phyloP scores from a whole-genome alignment of 2,888 invertebrate genomes.

The Platynereis dumerilii region DNA sequence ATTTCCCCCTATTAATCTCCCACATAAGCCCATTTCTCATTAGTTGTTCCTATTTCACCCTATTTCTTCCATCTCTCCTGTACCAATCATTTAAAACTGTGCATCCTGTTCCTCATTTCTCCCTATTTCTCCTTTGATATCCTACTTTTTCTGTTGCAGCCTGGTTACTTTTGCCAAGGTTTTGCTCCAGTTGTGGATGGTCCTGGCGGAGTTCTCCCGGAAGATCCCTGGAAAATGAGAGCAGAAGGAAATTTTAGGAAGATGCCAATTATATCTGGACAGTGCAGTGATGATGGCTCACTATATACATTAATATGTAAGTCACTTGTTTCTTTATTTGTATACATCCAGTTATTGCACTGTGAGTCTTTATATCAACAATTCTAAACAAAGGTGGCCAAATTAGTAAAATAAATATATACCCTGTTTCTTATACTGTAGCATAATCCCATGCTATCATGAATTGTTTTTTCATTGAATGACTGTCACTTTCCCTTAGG shows the following conservation, averaged over 20 bases:
- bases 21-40: not conserved
- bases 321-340: no score
- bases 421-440: no score
- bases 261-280: slow-evolving; percentile 28
- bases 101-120: not conserved
- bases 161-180: slow-evolving; percentile 37
- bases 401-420: no score
- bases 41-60: not conserved
- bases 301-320: slow-evolving; percentile 33
- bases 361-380: no score
- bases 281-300: slow-evolving; percentile 32
- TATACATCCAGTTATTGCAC: no score
- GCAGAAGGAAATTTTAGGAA: slow-evolving; percentile 17
- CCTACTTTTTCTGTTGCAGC: slow-evolving; percentile 23
- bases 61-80: not conserved
- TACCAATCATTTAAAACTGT: not conserved
- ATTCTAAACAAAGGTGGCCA: no score
- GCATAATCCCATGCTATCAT: no score
- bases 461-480: no score
- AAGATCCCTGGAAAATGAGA: slow-evolving; percentile 27
- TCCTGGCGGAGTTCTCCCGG: slow-evolving; percentile 31
- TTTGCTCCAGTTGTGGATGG: slow-evolving; percentile 37
- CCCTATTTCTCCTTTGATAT: no score
- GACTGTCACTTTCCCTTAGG: no score
- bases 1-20: not conserved